Percentiles rank a stretch among this genome's conserved stretches.
Conservation (phyloP, 2,113 vertebrate genomes). For the Crypturellus undulatus region DNA sequence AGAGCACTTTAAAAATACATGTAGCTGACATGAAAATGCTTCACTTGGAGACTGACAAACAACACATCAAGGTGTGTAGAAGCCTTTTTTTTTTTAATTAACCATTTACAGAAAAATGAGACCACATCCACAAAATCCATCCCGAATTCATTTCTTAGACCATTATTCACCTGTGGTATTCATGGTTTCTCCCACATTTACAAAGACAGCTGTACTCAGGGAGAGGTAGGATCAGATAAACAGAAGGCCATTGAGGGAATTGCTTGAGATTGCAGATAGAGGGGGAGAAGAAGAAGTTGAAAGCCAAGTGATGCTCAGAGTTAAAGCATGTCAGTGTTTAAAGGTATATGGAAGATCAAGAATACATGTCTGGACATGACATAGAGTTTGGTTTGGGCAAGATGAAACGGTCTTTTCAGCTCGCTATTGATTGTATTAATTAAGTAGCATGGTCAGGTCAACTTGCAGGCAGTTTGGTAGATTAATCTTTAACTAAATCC, state of each 20-base stretch:
- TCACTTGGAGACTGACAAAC: slow-evolving; percentile 60
- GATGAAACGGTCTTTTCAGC: slow-evolving; percentile 64
- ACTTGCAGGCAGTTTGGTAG: slow-evolving; percentile 63
- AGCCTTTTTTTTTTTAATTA: background rate
- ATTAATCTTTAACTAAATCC: slow-evolving; percentile 63
- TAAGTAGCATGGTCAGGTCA: slow-evolving; percentile 34
- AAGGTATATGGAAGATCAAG: slow-evolving; percentile 19
- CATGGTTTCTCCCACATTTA: slow-evolving; percentile 45
- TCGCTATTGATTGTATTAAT: slow-evolving; percentile 58
- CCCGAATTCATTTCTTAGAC: background rate
- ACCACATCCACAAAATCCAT: background rate
- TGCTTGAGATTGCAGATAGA: slow-evolving; percentile 54
- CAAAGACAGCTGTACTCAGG: slow-evolving; percentile 81
- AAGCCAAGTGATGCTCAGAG: slow-evolving; percentile 60
- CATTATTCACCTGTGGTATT: slow-evolving; percentile 54
- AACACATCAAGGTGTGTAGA: slow-evolving; percentile 42
- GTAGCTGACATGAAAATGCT: slow-evolving; percentile 63
- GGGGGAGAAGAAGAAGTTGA: slow-evolving; percentile 27
- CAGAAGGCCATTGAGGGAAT: slow-evolving; percentile 54
- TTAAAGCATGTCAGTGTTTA: slow-evolving; percentile 45
- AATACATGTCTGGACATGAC: slow-evolving; percentile 1
- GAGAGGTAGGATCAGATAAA: slow-evolving; percentile 63
- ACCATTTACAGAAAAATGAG: background rate
- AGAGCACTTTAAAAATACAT: slow-evolving; percentile 69
- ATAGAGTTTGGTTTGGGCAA: slow-evolving; percentile 28